These are phyloP conservation scores for Campoletis sonorensis DNA, from an alignment of 1,140 invertebrate species.

Conservation along the genomic window DNA sequence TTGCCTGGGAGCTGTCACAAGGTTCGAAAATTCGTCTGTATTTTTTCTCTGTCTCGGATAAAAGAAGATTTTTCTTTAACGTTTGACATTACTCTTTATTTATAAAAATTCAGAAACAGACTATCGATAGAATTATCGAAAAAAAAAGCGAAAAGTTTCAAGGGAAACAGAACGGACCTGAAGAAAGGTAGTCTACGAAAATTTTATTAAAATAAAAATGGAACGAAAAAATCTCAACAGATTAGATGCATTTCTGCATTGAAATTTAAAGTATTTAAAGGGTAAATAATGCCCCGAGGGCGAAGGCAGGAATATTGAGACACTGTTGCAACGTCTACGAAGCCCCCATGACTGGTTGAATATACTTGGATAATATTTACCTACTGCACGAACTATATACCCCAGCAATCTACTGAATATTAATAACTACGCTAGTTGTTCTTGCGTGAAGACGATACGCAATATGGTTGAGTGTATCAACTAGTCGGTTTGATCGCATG, in stretches of 20 bases:
- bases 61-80: no score
- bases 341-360: background rate
- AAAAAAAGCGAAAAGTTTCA: no score
- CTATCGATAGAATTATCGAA: no score
- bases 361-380: background rate
- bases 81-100: no score
- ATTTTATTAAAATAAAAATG: no score
- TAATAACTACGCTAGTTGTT: background rate
- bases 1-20: no score
- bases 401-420: background rate
- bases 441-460: conserved; percentile 16
- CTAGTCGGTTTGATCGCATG: conserved; percentile 11
- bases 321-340: background rate
- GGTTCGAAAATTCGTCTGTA: no score
- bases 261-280: background rate
- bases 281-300: background rate
- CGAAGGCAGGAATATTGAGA: background rate
- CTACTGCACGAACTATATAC: background rate
- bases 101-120: no score
- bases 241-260: background rate
- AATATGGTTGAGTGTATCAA: background rate
- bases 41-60: no score
- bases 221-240: no score
- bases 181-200: no score
- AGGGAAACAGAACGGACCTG: no score